Percentiles rank a stretch among this genome's conserved stretches.
Conservation (phyloP, 2,113 vertebrate species). For the Sinocyclocheilus rhinocerous region DNA sequence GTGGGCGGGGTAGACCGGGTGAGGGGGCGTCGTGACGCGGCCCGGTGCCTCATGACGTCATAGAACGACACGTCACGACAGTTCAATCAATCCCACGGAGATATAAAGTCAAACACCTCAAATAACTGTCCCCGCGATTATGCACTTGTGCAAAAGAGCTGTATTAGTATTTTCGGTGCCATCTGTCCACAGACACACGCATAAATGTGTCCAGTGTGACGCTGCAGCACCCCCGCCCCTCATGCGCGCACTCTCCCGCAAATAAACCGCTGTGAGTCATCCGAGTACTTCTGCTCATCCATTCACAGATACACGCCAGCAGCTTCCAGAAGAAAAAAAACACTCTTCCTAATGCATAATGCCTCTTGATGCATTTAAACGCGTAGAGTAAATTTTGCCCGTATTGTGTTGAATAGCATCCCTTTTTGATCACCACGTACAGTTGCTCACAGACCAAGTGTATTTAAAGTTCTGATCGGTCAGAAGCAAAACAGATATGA, state of each 20-base stretch:
- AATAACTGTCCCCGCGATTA: not conserved
- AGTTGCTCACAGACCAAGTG: not conserved
- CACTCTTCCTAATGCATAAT: not conserved
- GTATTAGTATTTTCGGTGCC: not conserved
- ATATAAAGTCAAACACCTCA: not conserved
- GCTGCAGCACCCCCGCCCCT: slow-evolving; percentile 53
- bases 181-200: not conserved
- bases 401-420: not conserved
- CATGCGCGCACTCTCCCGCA: slow-evolving; percentile 72
- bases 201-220: not conserved
- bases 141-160: not conserved
- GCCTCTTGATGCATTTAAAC: not conserved
- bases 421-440: not conserved
- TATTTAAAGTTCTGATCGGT: not conserved
- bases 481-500: not conserved
- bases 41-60: not conserved
- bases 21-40: slow-evolving; percentile 4
- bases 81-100: not conserved
- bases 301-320: slow-evolving; percentile 24
- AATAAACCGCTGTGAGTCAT: slow-evolving; percentile 82
- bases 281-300: slow-evolving; percentile 36
- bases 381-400: too few species aligned
- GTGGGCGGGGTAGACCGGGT: not conserved
- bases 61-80: not conserved
- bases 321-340: not conserved